phyloP scores from a whole-genome alignment of 2,888 invertebrate species.

The Branchipolynoe longqiensis region DNA sequence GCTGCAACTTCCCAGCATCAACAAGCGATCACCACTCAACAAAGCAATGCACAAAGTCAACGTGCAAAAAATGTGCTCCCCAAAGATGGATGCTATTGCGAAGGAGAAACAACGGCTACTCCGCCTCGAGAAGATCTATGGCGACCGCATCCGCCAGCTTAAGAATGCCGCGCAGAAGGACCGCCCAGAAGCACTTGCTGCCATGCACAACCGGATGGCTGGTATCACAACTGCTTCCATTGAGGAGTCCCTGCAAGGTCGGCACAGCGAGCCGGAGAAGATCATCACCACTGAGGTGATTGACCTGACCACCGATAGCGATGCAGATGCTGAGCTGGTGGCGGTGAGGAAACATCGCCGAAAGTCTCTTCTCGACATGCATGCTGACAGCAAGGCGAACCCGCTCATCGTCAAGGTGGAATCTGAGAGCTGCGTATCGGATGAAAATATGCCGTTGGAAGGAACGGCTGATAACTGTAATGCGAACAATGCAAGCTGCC shows the following conservation, averaged over 20 bases:
- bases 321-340: conserved; percentile 37
- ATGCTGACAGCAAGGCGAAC: conserved; percentile 8
- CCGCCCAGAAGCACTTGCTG: background rate
- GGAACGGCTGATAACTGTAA: too few species aligned
- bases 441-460: background rate
- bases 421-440: background rate
- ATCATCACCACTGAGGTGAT: conserved; percentile 36
- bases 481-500: background rate
- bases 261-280: conserved; percentile 9
- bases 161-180: conserved; percentile 66
- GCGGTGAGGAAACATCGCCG: conserved; percentile 33
- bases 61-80: background rate
- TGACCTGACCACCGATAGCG: conserved; percentile 15
- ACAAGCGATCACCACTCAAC: background rate
- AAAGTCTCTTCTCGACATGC: conserved; percentile 48
- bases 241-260: background rate
- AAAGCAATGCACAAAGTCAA: background rate
- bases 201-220: background rate
- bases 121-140: conserved; percentile 70
- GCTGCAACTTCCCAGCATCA: conserved; percentile 60
- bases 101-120: conserved; percentile 72
- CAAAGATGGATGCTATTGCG: conserved; percentile 45
- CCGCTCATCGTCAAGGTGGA: conserved; percentile 1
- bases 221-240: background rate
- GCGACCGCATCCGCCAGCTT: conserved; percentile 70